Evolutionary conservation across 1,140 invertebrate species (phyloP).

Genomic region (Scaptomyza pallida): DNA sequence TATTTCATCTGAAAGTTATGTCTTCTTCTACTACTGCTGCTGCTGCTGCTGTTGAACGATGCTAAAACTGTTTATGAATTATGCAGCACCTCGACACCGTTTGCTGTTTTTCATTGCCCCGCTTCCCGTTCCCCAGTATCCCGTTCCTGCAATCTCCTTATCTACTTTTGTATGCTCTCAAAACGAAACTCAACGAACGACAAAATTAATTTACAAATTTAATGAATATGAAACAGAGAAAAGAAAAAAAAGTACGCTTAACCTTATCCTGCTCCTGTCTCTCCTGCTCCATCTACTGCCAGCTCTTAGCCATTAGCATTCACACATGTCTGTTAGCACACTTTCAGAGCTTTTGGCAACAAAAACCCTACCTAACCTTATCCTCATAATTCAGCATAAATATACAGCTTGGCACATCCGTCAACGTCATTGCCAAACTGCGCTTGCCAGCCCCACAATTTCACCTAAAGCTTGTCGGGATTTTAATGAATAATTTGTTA

Average conservation of each 20-base stretch:
- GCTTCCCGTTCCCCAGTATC: too few species aligned
- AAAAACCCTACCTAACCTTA: conserved; percentile 4
- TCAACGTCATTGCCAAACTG: conserved; percentile 55
- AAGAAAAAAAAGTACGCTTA: conserved; percentile 22
- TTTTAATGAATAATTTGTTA: conserved; percentile 76
- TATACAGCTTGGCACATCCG: conserved; percentile 58
- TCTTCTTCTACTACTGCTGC: conserved; percentile 16
- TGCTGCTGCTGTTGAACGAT: conserved; percentile 29
- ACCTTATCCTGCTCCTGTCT: background rate
- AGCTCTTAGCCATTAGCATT: conserved; percentile 23
- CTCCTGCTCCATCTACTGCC: background rate
- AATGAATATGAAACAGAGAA: conserved; percentile 58
- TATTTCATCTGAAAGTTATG: conserved; percentile 22
- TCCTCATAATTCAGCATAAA: conserved; percentile 54
- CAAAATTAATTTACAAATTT: conserved; percentile 78
- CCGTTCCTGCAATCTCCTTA: background rate
- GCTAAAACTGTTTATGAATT: conserved; percentile 56
- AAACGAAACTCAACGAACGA: conserved; percentile 73
- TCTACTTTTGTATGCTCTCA: conserved; percentile 61
- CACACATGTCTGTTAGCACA: conserved; percentile 51
- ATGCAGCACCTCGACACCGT: conserved; percentile 25
- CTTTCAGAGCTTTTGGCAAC: conserved; percentile 10
- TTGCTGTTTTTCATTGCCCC: background rate
- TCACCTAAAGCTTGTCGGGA: conserved; percentile 19
- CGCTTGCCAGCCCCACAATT: too few species aligned